Base-by-base conservation (phyloP, 2,888 invertebrate genomes). In the Drosophila sordidula region DNA sequence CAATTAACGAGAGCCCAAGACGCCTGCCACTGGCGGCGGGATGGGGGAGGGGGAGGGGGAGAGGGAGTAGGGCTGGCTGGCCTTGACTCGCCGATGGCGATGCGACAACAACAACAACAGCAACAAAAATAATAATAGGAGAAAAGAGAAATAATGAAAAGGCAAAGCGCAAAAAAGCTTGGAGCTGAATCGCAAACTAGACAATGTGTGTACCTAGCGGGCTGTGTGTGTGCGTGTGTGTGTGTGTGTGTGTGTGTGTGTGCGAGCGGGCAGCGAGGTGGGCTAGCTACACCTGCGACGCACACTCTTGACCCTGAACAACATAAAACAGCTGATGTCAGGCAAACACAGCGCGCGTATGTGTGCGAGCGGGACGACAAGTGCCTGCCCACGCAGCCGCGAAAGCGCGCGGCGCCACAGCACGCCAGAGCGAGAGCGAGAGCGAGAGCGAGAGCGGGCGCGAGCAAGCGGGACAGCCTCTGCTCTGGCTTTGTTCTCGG, bases 241-340 rank as follows among this genome's bases (percentile, higher is more conserved):
- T 4, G 8, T 38, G 26, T n/a, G 3, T n/a, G 32, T 6, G 5
- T 51, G 16, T 11, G 18, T 1, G 18, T 18, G 18, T 18, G 18
- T 18, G n/a, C n/a, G n/a, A n/a, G n/a, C n/a, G n/a, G n/a, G n/a
- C n/a, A n/a, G n/a, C n/a, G n/a, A n/a, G n/a, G n/a, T n/a, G n/a
- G n/a, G n/a, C n/a, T n/a, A 38, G 68, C 63, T 54, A 69, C 70
- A 68, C 82, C 79, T 70, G 75, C 82, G 58, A 70, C 68, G 55
- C 62, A 66, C 68, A 77, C 81, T 77, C 87, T 89, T 83, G 89
- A 83, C 83, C 83, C 83, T 83, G 89, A 83, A 89, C 85, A 87
- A 87, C 85, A 83, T 84, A 75, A 87, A 83, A 83, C 83, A 83
- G 83, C 89, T 83, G 83, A 83, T 89, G 87, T 71, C 84, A 76